These are phyloP conservation scores for Pantherophis vulpinus DNA, from an alignment of 2,797 vertebrate species.

Conservation along the genomic window DNA sequence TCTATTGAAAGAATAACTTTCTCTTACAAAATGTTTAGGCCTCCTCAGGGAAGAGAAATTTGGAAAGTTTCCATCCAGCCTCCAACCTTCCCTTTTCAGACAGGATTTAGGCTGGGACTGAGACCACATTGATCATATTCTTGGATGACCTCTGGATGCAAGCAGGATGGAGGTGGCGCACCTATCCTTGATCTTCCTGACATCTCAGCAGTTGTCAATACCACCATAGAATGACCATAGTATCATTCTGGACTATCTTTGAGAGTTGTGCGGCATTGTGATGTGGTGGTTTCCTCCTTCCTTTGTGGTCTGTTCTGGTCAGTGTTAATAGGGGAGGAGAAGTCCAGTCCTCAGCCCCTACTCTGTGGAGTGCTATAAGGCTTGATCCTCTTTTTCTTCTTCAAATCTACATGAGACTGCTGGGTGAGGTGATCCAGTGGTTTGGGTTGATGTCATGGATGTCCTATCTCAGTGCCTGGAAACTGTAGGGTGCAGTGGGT, in stretches of 20 bases:
- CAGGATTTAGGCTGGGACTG: background rate
- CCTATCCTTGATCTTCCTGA: background rate
- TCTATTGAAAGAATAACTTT: background rate
- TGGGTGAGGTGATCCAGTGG: background rate
- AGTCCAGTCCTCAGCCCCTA: background rate
- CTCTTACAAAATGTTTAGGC: background rate
- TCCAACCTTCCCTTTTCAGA: background rate
- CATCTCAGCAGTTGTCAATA: background rate
- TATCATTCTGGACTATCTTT: background rate
- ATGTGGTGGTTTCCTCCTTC: background rate
- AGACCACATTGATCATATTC: background rate
- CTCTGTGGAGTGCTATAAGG: background rate
- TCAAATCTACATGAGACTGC: background rate
- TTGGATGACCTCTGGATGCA: background rate
- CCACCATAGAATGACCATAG: background rate
- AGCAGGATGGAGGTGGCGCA: background rate
- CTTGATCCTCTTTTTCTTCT: background rate
- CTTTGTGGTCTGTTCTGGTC: background rate
- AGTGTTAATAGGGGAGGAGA: background rate
- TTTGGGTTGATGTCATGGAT: background rate
- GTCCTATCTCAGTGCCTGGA: background rate
- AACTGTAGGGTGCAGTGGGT: background rate
- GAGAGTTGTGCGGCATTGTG: background rate
- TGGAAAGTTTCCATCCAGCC: background rate
- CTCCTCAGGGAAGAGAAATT: background rate